Evolutionary conservation across 2,797 vertebrate species (phyloP).

Genomic region (Coluber constrictor): DNA sequence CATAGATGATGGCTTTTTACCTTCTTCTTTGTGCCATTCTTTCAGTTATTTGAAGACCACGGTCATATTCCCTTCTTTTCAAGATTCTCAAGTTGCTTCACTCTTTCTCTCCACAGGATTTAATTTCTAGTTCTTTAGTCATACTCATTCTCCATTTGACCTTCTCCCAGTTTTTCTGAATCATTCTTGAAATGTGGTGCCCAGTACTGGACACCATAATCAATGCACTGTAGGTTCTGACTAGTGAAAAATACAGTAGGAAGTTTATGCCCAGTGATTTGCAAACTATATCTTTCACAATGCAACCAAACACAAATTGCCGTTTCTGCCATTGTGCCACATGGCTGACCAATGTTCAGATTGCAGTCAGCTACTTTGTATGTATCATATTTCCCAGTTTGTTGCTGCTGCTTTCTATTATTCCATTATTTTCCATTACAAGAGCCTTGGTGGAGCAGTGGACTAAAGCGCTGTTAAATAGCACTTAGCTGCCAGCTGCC

Average conservation of each 20-base stretch:
- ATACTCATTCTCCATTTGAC: not conserved
- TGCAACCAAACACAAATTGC: not conserved
- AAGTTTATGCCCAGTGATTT: not conserved
- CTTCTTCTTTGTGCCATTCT: not conserved
- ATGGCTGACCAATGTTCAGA: not conserved
- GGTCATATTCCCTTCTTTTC: not conserved
- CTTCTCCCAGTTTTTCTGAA: not conserved
- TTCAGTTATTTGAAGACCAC: not conserved
- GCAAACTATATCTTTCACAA: not conserved
- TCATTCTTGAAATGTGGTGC: not conserved
- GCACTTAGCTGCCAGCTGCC: too few species aligned
- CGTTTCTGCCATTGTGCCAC: not conserved
- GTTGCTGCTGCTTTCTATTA: not conserved
- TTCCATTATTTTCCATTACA: too few species aligned
- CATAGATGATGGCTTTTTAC: not conserved
- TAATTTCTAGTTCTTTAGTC: not conserved
- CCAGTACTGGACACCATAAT: not conserved
- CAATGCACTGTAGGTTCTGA: not conserved
- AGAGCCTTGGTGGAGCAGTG: too few species aligned
- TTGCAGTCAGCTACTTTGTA: not conserved
- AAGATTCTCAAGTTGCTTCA: not conserved
- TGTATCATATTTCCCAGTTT: not conserved
- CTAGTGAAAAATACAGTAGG: not conserved
- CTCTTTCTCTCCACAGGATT: not conserved
- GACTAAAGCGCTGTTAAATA: too few species aligned